Conservation (phyloP, 2,888 invertebrate species). For the Ectemnius continuus region DNA sequence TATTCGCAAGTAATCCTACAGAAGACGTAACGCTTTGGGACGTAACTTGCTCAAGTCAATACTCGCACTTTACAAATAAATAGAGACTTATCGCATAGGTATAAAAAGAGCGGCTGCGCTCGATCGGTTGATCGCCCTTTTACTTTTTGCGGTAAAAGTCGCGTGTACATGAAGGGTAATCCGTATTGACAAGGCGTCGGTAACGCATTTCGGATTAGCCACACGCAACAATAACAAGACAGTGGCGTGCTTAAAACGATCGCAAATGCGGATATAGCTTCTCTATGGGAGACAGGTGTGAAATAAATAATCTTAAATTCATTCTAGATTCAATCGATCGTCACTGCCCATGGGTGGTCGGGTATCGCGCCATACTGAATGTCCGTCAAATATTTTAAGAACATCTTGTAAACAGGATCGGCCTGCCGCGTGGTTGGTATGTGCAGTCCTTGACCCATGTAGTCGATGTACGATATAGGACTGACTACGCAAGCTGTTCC, state of each 20-base stretch:
- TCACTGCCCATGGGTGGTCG: conserved; percentile 88
- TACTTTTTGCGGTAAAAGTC: no score
- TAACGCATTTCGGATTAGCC: no score
- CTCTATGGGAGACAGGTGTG: neutral
- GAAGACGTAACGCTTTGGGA: neutral
- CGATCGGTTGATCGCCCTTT: no score
- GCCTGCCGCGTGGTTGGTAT: conserved; percentile 87
- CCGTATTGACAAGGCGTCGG: no score
- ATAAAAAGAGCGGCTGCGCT: neutral
- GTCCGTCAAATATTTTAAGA: conserved; percentile 88
- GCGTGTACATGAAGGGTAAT: no score
- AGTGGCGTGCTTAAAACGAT: neutral
- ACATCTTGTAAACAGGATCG: conserved; percentile 85
- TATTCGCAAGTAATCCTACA: conserved; percentile 4
- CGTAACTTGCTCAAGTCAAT: neutral
- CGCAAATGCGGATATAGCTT: neutral
- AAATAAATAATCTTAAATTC: conserved; percentile 34
- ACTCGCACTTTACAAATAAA: conserved; percentile 35
- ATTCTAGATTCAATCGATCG: conserved; percentile 79
- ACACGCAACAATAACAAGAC: no score
- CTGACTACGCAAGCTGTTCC: conserved; percentile 98
- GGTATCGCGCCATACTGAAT: conserved; percentile 92
- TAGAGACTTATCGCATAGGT: conserved; percentile 17
- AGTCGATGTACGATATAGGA: conserved; percentile 92
- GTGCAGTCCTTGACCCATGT: conserved; percentile 83